Evolutionary conservation across 2,888 invertebrate species (phyloP).

Genomic region (Carabus problematicus): DNA sequence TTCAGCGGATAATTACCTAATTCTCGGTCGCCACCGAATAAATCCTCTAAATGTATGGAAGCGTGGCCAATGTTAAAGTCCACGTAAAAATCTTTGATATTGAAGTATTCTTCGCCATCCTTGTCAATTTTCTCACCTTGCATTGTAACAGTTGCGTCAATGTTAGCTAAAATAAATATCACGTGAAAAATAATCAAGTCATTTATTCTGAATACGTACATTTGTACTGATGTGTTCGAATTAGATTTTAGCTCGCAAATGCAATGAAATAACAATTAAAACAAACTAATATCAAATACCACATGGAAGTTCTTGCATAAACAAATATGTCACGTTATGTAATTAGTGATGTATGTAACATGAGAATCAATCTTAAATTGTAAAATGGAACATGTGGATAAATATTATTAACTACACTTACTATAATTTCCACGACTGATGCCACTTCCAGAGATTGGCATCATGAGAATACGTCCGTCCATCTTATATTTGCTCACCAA

Average conservation of each 20-base stretch:
- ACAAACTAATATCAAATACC: too few relatives aligned
- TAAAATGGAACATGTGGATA: constrained; percentile 2
- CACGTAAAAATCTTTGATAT: constrained; percentile 69
- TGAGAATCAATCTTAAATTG: constrained; percentile 4
- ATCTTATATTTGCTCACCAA: constrained; percentile 72
- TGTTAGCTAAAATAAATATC: constrained; percentile 64
- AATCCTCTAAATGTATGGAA: constrained; percentile 70
- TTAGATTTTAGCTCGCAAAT: too few relatives aligned
- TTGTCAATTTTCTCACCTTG: constrained; percentile 65
- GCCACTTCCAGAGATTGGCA: constrained; percentile 76
- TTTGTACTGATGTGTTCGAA: too few relatives aligned
- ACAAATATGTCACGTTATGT: too few relatives aligned
- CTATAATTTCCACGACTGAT: constrained; percentile 72
- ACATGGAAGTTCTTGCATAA: too few relatives aligned
- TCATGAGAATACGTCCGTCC: constrained; percentile 73
- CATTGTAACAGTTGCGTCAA: constrained; percentile 69
- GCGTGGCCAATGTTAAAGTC: constrained; percentile 73
- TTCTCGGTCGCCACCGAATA: constrained; percentile 75
- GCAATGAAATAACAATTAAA: too few relatives aligned
- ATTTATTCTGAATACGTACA: too few relatives aligned
- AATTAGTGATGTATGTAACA: too few relatives aligned
- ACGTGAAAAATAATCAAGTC: constrained; percentile 13
- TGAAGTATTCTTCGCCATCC: constrained; percentile 64
- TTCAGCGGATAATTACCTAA: constrained; percentile 60
- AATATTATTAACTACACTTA: constrained; percentile 57